Percentiles rank a stretch among this genome's conserved stretches.
Conservation (phyloP, 2,113 vertebrate genomes). For the Hypocryptadius cinnamomeus region DNA sequence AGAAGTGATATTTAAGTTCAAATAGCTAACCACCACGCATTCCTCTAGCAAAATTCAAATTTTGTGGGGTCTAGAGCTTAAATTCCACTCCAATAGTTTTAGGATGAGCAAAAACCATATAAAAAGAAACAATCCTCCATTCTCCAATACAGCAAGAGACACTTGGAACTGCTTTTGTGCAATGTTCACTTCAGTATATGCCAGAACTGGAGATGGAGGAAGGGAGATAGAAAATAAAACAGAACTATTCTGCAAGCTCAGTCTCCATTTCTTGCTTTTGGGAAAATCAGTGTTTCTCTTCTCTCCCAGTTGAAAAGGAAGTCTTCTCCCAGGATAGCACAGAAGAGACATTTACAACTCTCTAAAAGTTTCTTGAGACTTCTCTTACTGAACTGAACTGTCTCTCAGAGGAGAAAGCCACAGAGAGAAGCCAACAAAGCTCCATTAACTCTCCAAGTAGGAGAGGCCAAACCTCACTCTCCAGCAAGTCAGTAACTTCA, state of each 20-base stretch:
- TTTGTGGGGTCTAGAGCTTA: background rate
- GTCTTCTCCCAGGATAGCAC: background rate
- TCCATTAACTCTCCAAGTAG: background rate
- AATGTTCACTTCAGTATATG: background rate
- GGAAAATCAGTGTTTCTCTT: background rate
- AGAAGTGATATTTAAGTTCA: background rate
- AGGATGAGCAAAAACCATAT: background rate
- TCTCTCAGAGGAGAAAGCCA: background rate
- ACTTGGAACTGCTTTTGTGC: background rate
- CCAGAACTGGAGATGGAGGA: background rate
- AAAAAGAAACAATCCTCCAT: background rate
- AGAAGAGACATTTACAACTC: background rate
- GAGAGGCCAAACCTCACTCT: background rate
- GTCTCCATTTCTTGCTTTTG: background rate
- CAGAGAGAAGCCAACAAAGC: background rate
- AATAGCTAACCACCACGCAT: background rate
- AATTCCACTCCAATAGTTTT: background rate
- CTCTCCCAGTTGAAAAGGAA: background rate
- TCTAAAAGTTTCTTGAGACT: background rate
- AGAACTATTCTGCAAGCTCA: background rate
- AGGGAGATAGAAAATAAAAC: background rate
- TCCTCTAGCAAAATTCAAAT: background rate
- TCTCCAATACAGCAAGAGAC: background rate
- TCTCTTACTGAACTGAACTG: background rate
- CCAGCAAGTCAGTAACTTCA: background rate